Base-by-base conservation (phyloP, 2,113 vertebrate genomes). In the Aegithalos caudatus region DNA sequence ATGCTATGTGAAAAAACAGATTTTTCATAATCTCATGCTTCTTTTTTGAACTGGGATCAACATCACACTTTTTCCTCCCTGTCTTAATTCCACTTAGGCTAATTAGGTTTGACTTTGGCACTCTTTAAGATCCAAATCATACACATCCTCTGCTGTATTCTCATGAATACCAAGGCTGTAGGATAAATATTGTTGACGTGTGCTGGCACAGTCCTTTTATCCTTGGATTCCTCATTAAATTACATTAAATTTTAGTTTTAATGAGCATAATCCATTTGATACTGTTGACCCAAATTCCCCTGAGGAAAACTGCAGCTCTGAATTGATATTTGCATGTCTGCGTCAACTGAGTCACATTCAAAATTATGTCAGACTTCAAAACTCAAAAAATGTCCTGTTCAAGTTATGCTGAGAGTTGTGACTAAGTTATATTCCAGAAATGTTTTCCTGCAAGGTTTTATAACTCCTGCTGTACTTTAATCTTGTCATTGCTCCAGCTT, bases 211-310 rank as follows among this genome's bases (percentile, higher is more conserved):
- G 51, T 81, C 72, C 23, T 96, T 94, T 96, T 92, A 51, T 92
- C 86, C 80, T 92, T 78, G 44, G 65, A 92, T 95, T 90, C 72
- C 48, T 96, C 92, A 90, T 90, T 93, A 94, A 84, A 96, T 93
- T 90, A 53, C 44, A 67, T 83, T 74, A 62, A 44, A 81, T 88
- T 93, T 90, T 81, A 65, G 72, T 94, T 93, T 93, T 96, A 96
- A 96, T 94, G 82, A 93, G 72, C 17, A 5, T 95, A 92, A 96
- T 90, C 64, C 47, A 45, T 88, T 92, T 93, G 83, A 94, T 90
- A 74, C 45, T 91, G 71, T 86, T 96, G 72, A 83, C 76, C 67
- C n/a, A 90, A 86, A 90, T 66, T 90, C 77, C 66, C 65, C 13
- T 10, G 64, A 95, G 64, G 45, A 91, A 67, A 66, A 80, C n/a